Conservation (phyloP, 2,113 vertebrate species). For the Psammodynastes pulverulentus region DNA sequence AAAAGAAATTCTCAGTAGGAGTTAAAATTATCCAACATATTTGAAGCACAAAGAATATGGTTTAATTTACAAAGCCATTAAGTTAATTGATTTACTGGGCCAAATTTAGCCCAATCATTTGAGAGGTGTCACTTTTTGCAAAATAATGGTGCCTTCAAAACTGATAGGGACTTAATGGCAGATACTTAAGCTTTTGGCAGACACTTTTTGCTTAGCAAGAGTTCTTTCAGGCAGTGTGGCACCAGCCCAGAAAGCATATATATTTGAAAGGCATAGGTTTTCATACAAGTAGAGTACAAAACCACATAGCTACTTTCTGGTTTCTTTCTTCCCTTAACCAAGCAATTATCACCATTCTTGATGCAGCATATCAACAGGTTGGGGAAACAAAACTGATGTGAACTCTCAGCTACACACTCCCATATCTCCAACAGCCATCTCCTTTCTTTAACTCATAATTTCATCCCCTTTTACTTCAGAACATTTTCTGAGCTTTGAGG, state of each 20-base stretch:
- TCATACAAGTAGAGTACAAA: neutral
- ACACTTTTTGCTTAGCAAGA: constrained; percentile 36
- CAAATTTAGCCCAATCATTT: constrained; percentile 38
- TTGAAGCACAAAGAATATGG: constrained; percentile 27
- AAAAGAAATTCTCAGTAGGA: neutral
- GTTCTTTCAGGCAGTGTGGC: constrained; percentile 38
- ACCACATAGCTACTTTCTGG: constrained; percentile 5
- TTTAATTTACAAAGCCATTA: constrained; percentile 42
- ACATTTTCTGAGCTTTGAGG: neutral
- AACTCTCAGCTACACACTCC: neutral
- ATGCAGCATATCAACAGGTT: neutral
- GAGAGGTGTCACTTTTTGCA: constrained; percentile 40
- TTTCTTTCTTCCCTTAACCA: neutral
- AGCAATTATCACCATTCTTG: neutral
- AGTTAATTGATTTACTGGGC: constrained; percentile 40
- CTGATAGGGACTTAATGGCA: constrained; percentile 34
- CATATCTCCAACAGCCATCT: neutral
- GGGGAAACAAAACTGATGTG: neutral
- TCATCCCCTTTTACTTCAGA: neutral
- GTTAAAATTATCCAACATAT: constrained; percentile 34
- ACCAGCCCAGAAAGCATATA: constrained; percentile 28
- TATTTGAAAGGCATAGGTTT: neutral
- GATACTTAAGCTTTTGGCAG: constrained; percentile 49
- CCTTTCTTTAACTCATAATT: neutral
- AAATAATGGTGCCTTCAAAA: constrained; percentile 29